phyloP scores from a whole-genome alignment of 2,797 vertebrate genomes.

The Xiphophorus birchmanni region DNA sequence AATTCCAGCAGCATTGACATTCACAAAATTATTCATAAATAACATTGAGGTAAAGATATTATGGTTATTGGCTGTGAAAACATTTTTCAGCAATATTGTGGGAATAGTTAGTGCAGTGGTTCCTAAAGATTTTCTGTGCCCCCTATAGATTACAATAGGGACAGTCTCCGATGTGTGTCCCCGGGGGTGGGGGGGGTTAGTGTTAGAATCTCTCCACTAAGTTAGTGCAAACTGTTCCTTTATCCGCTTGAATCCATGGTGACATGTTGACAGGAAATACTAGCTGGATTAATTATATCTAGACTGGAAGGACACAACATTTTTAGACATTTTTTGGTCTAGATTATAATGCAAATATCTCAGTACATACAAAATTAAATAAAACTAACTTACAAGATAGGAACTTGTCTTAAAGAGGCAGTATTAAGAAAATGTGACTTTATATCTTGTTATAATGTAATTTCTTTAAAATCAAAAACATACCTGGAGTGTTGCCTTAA shows the following conservation, averaged over 20 bases:
- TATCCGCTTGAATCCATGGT: background rate
- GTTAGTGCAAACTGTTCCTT: background rate
- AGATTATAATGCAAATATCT: no score
- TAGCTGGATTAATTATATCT: background rate
- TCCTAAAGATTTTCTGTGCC: no score
- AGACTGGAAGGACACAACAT: background rate
- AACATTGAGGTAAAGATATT: background rate
- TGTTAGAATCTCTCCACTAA: background rate
- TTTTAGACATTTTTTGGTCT: no score
- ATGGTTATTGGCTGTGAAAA: background rate
- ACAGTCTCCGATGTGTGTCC: no score
- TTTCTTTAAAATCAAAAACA: no score
- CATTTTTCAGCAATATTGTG: background rate
- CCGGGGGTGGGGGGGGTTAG: background rate
- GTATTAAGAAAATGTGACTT: no score
- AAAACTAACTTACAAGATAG: no score
- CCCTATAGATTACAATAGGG: no score
- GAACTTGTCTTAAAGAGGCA: no score
- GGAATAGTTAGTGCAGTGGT: background rate
- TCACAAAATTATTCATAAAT: background rate
- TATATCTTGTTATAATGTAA: no score
- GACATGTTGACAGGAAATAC: background rate
- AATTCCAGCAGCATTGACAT: background rate
- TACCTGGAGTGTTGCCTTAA: no score
- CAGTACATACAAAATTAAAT: no score